Base-by-base conservation (phyloP, 2,888 invertebrate genomes). In the Standfussiana lucernea region DNA sequence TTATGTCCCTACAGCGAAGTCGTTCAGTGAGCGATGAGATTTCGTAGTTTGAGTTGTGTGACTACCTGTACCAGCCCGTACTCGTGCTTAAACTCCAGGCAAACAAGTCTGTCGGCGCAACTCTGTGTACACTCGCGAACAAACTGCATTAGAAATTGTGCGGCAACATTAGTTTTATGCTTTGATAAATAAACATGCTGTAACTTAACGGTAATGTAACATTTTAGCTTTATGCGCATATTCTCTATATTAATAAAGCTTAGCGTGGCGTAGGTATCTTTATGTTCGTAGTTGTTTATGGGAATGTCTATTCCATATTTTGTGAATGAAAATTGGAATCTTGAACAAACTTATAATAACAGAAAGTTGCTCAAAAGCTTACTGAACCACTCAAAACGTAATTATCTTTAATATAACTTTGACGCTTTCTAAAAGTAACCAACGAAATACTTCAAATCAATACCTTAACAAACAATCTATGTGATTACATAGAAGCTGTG, bases 121-220 rank as follows among this genome's bases (percentile, higher is more conserved):
- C 74, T 86, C 75, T 79, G 69, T 83, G 82, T 82, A 84, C 73
- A 77, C 71, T 72, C 64, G 72, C 62, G n/a, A 79, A 80, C 77
- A 78, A 88, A 87, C 75, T 87, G 67, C 75, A 70, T 88, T 79
- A 88, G 78, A 80, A 66, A 72, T 77, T 82, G 77, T 81, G 21
- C 66, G 56, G 74, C 59, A 70, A 80, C 77, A 65, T 78, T 80
- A 82, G 78, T 78, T 79, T 77, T 69, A 78, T 77, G 70, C 66
- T 78, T 74, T 76, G 65, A 71, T 73, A 68, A 72, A 84, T 69
- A 77, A 79, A 77, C 78, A 75, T 74, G 69, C 53, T 78, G 59
- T 71, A 71, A 83, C 21, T 50, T 62, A 37, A n/a, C 32, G 11
- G 47, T 2, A 42, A 69, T 65, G n/a, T 70, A 53, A 64, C 28